These are phyloP conservation scores for Camponotus vicinus DNA, from an alignment of 1,140 invertebrate species.

Conservation along the genomic window DNA sequence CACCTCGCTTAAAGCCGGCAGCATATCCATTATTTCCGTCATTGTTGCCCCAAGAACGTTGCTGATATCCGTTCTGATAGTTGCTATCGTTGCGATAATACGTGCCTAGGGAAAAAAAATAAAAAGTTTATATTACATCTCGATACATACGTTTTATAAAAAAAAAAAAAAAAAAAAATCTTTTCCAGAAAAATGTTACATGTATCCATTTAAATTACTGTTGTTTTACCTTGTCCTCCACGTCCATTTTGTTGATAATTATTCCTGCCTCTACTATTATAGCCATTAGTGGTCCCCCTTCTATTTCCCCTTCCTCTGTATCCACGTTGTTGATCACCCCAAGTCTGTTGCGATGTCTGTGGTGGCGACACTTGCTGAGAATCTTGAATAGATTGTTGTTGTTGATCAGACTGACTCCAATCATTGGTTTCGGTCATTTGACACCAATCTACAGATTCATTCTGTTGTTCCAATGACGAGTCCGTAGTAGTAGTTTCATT, in stretches of 20 bases:
- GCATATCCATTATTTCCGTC: constrained; percentile 78
- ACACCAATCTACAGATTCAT: constrained; percentile 81
- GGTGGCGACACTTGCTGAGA: constrained; percentile 77
- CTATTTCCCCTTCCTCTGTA: constrained; percentile 82
- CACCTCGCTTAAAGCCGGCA: constrained; percentile 78
- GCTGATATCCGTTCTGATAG: constrained; percentile 84
- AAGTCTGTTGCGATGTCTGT: constrained; percentile 78
- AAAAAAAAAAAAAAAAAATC: neutral
- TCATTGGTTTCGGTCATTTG: constrained; percentile 80
- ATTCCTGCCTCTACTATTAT: constrained; percentile 80
- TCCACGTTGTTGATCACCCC: constrained; percentile 82
- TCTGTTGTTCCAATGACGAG: constrained; percentile 74
- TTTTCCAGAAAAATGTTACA: neutral
- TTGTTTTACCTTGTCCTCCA: constrained; percentile 78
- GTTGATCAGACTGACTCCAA: constrained; percentile 80
- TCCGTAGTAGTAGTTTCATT: constrained; percentile 74
- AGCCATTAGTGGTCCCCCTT: constrained; percentile 82
- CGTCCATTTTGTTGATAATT: constrained; percentile 84
- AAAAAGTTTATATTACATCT: neutral
- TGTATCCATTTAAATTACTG: neutral
- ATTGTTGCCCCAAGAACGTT: constrained; percentile 80
- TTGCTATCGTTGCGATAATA: constrained; percentile 83
- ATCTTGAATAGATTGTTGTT: constrained; percentile 77
- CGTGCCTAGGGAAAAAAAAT: constrained; percentile 69
- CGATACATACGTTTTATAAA: neutral